A percentile compares a stretch with the other conserved stretches of the same genome.
Evolutionary conservation across 1,140 invertebrate genomes (phyloP).

Genomic region (Drosophila truncata): DNA sequence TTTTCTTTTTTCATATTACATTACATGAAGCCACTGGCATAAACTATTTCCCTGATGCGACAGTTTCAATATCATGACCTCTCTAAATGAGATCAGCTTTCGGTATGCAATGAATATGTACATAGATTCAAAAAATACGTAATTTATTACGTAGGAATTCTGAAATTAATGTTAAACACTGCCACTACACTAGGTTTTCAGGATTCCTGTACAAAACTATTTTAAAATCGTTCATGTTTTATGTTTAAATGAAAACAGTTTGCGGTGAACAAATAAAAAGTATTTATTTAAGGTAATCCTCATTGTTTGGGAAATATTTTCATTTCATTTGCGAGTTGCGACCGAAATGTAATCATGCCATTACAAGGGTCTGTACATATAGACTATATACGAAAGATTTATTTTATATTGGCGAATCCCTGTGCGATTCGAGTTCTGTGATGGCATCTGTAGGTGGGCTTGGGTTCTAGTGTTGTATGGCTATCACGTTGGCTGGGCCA

Average conservation of each 20-base stretch:
- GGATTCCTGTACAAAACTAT: not conserved
- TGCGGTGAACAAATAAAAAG: slow-evolving; percentile 21
- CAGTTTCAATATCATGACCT: not conserved
- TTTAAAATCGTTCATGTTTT: not conserved
- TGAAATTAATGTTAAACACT: not conserved
- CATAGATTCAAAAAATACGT: too few relatives aligned
- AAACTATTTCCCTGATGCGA: not conserved
- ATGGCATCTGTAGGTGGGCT: slow-evolving; percentile 39
- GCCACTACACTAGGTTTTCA: not conserved
- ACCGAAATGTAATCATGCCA: not conserved
- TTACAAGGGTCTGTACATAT: not conserved
- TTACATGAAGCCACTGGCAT: not conserved
- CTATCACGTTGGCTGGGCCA: slow-evolving; percentile 41
- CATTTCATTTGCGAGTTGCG: not conserved
- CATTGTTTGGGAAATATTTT: slow-evolving; percentile 6
- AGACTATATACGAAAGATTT: not conserved
- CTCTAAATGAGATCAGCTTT: not conserved
- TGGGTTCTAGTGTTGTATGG: slow-evolving; percentile 4
- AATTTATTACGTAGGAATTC: not conserved
- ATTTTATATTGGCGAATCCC: slow-evolving; percentile 2
- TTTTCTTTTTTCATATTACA: not conserved
- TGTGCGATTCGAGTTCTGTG: slow-evolving; percentile 14
- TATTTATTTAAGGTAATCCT: slow-evolving; percentile 23
- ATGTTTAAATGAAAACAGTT: not conserved
- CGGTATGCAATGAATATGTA: too few relatives aligned